A percentile compares a stretch with the other conserved stretches of the same genome.
Evolutionary conservation across 2,797 vertebrate species (phyloP).

Genomic region (Ispidina picta): DNA sequence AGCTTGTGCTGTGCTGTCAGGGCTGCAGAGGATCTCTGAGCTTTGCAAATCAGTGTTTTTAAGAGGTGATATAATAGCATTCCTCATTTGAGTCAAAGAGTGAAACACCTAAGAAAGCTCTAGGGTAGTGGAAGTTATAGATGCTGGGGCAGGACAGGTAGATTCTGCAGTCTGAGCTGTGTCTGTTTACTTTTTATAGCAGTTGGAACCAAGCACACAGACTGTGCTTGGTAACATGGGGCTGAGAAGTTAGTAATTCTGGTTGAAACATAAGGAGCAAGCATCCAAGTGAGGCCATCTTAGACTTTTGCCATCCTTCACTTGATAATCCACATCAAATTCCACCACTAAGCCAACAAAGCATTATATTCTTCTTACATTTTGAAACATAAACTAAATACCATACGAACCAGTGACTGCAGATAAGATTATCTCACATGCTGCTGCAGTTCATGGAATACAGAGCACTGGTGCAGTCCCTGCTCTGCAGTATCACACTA

Average conservation of each 20-base stretch:
- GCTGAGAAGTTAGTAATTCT: neutral
- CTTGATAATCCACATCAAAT: neutral
- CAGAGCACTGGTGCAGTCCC: fast-evolving
- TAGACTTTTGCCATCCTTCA: neutral
- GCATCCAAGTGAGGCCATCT: neutral
- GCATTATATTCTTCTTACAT: neutral
- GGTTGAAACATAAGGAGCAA: neutral
- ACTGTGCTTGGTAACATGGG: neutral
- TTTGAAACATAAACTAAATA: neutral
- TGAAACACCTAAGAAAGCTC: neutral
- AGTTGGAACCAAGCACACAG: neutral
- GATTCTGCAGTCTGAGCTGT: neutral
- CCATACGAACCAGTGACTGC: neutral
- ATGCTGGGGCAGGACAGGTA: neutral
- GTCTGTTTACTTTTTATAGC: neutral
- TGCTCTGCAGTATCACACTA: too few species aligned
- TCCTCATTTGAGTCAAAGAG: neutral
- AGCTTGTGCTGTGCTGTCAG: neutral
- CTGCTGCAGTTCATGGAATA: neutral
- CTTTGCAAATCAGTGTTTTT: neutral
- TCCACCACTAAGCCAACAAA: neutral
- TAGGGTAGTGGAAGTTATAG: neutral
- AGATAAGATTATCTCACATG: neutral
- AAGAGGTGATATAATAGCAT: neutral
- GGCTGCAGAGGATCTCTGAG: neutral